These are phyloP conservation scores for Sparidentex hasta DNA, from an alignment of 2,797 vertebrate species.

Conservation along the genomic window DNA sequence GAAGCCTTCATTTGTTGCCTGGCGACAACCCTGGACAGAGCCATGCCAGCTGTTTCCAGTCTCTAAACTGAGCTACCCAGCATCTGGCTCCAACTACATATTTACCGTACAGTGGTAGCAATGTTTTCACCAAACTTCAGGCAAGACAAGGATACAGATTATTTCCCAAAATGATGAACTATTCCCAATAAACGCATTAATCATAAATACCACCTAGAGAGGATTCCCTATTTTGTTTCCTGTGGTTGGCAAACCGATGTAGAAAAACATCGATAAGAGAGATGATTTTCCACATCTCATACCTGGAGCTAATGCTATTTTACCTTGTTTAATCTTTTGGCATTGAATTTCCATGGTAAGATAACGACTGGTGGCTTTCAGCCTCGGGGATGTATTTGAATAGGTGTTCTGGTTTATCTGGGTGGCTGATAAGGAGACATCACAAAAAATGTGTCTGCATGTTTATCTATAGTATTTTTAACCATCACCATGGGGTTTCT, in stretches of 20 bases:
- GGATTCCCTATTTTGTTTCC: not conserved
- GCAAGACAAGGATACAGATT: no score
- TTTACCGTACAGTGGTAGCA: no score
- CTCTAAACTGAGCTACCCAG: no score
- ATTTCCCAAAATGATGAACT: no score
- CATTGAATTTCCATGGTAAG: conserved; percentile 33
- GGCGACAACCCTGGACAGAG: not conserved
- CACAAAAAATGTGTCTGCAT: conserved; percentile 62
- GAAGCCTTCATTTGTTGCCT: not conserved
- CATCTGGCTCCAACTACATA: no score
- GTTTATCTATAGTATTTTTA: conserved; percentile 78
- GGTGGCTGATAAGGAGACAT: conserved; percentile 63
- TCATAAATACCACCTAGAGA: not conserved
- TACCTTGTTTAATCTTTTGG: conserved; percentile 22
- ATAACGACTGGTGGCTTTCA: conserved; percentile 18
- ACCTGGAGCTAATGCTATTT: conserved; percentile 6
- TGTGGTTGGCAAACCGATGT: conserved; percentile 3
- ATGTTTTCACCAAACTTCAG: no score
- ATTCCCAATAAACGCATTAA: no score
- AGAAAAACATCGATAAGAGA: conserved; percentile 18
- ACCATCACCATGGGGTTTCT: conserved; percentile 77
- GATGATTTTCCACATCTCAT: conserved; percentile 13
- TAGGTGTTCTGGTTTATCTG: conserved; percentile 61
- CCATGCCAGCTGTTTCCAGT: not conserved
- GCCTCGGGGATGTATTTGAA: conserved; percentile 33